Evolutionary conservation across 2,888 invertebrate genomes (phyloP), one percentile per base, ranked within the genome.

Genomic region (Colletes collaris): DNA sequence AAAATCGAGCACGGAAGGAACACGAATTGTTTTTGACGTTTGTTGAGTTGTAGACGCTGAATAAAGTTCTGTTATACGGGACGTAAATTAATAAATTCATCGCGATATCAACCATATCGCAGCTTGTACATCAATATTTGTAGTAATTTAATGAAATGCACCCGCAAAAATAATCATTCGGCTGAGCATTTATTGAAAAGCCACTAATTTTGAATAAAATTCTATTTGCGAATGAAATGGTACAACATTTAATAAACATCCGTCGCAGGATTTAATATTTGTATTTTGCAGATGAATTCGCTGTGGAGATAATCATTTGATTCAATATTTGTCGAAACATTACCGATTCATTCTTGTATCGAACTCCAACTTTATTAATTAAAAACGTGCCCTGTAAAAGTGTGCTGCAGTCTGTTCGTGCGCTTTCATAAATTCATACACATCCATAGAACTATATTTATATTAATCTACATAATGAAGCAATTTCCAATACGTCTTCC

Each of bases 301-400:
- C 19, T 55, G 40, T n/a, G 13, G 5, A 62, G 37, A 62, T 62
- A 64, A 71, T 74, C 60, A 62, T 11, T 27, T 11, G n/a, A 19
- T 50, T 62, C 35, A 40, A 63, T 63, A 40, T 63, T 40, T 62
- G 16, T 27, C 35, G 37, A 50, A 63, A 62, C 49, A 13, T 37
- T 56, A 11, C 10, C 16, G 35, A 64, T 37, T 37, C 11, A 46
- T 46, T 46, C 35, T 46, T 63, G 16, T 11, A 27, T 8, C 46
- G 10, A 40, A 8, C n/a, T 35, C 35, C 55, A 55, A 11, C 50
- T 62, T 50, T 49, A 55, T 63, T 69, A 75, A 70, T 75, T 49
- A 58, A 63, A 62, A 56, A 56, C 44, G 19, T 50, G 44, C 10
- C 52, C 13, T 19, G 11, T 27, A 44, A 60, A 69, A 59, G 16